These are phyloP conservation scores for Bungarus multicinctus DNA, from an alignment of 2,113 vertebrate species.

Conservation along the genomic window DNA sequence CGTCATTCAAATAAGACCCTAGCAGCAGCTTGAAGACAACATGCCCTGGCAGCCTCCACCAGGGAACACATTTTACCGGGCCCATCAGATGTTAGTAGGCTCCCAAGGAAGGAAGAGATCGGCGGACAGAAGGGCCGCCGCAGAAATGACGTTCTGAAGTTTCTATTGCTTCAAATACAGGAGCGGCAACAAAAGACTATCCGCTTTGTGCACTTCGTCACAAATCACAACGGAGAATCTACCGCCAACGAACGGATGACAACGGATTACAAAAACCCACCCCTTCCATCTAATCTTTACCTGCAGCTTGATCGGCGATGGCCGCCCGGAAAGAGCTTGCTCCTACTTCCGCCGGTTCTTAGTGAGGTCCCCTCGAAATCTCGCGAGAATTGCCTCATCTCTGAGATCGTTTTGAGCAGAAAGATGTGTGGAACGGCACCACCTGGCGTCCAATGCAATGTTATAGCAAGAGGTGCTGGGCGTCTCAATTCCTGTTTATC, in stretches of 20 bases:
- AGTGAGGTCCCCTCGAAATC: conserved; percentile 46
- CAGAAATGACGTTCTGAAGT: background rate
- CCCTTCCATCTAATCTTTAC: conserved; percentile 60
- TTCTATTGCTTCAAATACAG: background rate
- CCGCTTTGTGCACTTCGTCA: fast-evolving
- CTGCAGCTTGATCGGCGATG: conserved; percentile 73
- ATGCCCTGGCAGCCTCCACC: background rate
- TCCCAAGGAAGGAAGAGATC: background rate
- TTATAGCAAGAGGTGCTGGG: background rate
- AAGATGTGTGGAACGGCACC: fast-evolving
- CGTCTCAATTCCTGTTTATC: background rate
- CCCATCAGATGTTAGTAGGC: background rate
- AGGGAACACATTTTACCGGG: background rate
- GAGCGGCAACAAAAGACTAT: background rate
- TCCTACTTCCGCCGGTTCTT: conserved; percentile 71
- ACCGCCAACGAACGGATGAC: conserved; percentile 62
- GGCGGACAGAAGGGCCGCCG: background rate
- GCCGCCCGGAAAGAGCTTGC: conserved; percentile 77
- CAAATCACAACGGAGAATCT: fast-evolving
- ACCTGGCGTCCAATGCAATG: background rate
- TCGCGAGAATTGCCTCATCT: conserved; percentile 66
- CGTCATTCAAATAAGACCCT: background rate
- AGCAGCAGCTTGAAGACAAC: background rate
- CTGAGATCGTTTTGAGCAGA: fast-evolving
- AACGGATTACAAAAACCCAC: conserved; percentile 55